Evolutionary conservation across 1,140 invertebrate species (phyloP).

Genomic region (Drosophila kepulauana): DNA sequence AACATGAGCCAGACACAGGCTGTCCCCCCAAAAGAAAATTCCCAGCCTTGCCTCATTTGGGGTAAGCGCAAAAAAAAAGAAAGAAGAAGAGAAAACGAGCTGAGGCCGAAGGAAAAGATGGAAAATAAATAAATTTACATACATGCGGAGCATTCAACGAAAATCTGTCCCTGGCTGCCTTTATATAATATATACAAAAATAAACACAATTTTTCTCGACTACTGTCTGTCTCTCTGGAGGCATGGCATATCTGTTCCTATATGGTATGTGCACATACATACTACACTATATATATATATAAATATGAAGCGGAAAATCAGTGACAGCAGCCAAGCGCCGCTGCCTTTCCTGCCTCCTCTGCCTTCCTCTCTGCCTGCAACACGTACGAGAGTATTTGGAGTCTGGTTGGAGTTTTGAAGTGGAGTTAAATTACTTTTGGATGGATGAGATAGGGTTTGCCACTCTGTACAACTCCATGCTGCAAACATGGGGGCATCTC

Average conservation of each 20-base stretch:
- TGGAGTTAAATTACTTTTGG: conserved; percentile 81
- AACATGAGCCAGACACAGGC: conserved; percentile 49
- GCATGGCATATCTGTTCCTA: conserved; percentile 27
- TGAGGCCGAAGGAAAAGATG: conserved; percentile 18
- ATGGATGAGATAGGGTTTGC: conserved; percentile 36
- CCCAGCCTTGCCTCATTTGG: conserved; percentile 52
- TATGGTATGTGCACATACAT: conserved; percentile 18
- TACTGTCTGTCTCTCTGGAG: conserved; percentile 54
- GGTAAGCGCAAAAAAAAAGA: conserved; percentile 17
- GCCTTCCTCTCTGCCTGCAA: conserved; percentile 11
- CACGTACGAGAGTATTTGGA: conserved; percentile 43
- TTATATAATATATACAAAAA: conserved; percentile 68
- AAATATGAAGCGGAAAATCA: conserved; percentile 82
- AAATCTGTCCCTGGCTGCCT: conserved; percentile 60
- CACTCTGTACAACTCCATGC: conserved; percentile 2
- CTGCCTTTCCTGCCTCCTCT: conserved; percentile 9
- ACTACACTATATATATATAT: conserved; percentile 15
- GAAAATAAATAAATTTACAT: conserved; percentile 71
- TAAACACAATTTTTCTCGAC: conserved; percentile 74
- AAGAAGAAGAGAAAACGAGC: neutral
- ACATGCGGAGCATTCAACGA: conserved; percentile 43
- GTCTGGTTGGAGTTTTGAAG: conserved; percentile 69
- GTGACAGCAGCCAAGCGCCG: conserved; percentile 68
- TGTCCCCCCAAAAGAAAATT: conserved; percentile 50
- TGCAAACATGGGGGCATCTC: conserved; percentile 18